A percentile compares a stretch with the other conserved stretches of the same genome.
phyloP scores from a whole-genome alignment of 2,797 vertebrate species.

The Dendrocincla tyrannina region DNA sequence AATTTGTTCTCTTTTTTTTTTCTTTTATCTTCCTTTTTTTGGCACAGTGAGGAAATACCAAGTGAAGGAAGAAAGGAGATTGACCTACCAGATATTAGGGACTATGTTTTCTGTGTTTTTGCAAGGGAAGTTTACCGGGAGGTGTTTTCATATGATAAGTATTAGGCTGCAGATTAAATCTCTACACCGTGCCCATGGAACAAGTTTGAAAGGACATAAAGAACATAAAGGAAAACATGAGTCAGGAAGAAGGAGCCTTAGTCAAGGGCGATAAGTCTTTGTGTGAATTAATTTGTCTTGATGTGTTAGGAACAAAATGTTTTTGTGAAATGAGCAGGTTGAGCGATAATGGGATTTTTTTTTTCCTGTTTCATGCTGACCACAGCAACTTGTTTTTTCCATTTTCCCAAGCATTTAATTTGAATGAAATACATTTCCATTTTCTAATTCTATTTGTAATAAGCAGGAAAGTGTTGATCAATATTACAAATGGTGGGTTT shows the following conservation, averaged over 20 bases:
- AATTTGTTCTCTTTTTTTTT: background rate
- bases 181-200: background rate
- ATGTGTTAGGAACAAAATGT: background rate
- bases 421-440: background rate
- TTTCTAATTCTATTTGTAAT: background rate
- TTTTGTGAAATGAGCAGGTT: background rate
- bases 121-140: background rate
- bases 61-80: background rate
- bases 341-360: background rate
- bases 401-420: background rate
- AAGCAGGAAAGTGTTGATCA: background rate
- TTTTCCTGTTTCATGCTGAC: background rate
- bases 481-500: background rate
- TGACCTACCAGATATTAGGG: background rate
- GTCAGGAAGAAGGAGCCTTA: background rate
- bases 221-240: background rate
- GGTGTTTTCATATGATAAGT: background rate
- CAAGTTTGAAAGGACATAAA: background rate
- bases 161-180: constrained; percentile 4
- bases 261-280: background rate
- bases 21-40: background rate
- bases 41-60: background rate
- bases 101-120: background rate
- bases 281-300: background rate
- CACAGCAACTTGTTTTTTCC: background rate